phyloP scores from a whole-genome alignment of 1,140 invertebrate genomes.

The Drosophila athabasca region DNA sequence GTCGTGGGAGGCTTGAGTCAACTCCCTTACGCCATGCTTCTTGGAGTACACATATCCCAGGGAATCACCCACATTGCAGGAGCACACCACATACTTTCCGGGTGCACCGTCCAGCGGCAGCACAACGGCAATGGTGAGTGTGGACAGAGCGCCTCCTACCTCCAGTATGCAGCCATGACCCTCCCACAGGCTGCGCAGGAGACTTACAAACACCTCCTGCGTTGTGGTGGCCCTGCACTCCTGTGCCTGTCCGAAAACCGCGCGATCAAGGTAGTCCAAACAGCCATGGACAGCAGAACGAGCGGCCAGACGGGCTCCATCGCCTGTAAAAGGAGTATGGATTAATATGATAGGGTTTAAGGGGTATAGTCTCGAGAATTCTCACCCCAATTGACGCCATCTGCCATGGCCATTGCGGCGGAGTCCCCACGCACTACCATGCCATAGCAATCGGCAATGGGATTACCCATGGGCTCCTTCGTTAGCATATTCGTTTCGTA shows the following conservation, averaged over 20 bases:
- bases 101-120: slow-evolving; percentile 85
- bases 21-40: slow-evolving; percentile 89
- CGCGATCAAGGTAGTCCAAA: slow-evolving; percentile 92
- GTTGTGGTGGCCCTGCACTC: slow-evolving; percentile 76
- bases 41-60: slow-evolving; percentile 94
- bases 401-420: slow-evolving; percentile 92
- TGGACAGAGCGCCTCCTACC: slow-evolving; percentile 94
- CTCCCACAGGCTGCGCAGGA: slow-evolving; percentile 93
- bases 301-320: slow-evolving; percentile 94
- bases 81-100: slow-evolving; percentile 91
- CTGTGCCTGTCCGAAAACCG: slow-evolving; percentile 86
- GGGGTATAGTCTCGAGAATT: too few relatives aligned
- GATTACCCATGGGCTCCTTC: slow-evolving; percentile 91
- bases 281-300: slow-evolving; percentile 94
- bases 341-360: not conserved
- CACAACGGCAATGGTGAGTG: slow-evolving; percentile 91
- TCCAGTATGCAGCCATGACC: slow-evolving; percentile 94
- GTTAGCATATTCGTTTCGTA: slow-evolving; percentile 92
- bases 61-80: slow-evolving; percentile 96
- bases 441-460: slow-evolving; percentile 95
- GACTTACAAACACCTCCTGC: slow-evolving; percentile 90
- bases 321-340: slow-evolving; percentile 84
- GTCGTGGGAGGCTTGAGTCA: slow-evolving; percentile 94
- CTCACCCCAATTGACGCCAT: slow-evolving; percentile 97
- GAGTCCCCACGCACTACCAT: slow-evolving; percentile 91